Conservation (phyloP, 2,888 invertebrate genomes). For the Euplagia quadripunctaria region DNA sequence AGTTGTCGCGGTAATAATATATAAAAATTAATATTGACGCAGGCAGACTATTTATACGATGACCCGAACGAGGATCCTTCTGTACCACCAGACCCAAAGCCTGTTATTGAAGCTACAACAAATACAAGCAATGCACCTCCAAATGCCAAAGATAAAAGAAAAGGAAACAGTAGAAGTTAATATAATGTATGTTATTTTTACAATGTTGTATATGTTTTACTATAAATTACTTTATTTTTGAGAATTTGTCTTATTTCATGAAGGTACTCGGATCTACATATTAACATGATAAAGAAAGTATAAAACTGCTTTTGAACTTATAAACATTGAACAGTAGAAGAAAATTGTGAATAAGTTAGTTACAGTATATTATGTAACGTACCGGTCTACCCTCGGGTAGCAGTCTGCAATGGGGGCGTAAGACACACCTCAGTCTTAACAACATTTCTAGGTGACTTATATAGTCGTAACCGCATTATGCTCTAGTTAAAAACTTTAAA, state of each 20-base stretch:
- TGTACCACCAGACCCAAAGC: slow-evolving; percentile 62
- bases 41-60: slow-evolving; percentile 74
- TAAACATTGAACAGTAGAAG: too few relatives aligned
- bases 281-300: background rate
- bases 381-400: too few relatives aligned
- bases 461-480: too few relatives aligned
- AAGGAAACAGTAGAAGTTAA: background rate
- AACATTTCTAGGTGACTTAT: too few relatives aligned
- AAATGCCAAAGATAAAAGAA: background rate
- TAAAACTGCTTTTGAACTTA: too few relatives aligned
- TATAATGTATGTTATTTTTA: background rate
- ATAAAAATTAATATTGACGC: background rate
- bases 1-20: background rate
- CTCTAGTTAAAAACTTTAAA: too few relatives aligned
- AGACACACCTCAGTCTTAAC: too few relatives aligned
- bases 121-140: slow-evolving; percentile 46
- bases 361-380: too few relatives aligned
- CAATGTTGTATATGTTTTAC: background rate
- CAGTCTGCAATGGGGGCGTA: too few relatives aligned
- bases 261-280: background rate
- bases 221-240: background rate
- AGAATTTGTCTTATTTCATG: background rate
- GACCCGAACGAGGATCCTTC: slow-evolving; percentile 80
- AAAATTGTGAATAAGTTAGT: too few relatives aligned
- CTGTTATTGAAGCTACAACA: slow-evolving; percentile 7